Evolutionary conservation across 2,113 vertebrate species (phyloP).

Genomic region (Meriones unguiculatus): DNA sequence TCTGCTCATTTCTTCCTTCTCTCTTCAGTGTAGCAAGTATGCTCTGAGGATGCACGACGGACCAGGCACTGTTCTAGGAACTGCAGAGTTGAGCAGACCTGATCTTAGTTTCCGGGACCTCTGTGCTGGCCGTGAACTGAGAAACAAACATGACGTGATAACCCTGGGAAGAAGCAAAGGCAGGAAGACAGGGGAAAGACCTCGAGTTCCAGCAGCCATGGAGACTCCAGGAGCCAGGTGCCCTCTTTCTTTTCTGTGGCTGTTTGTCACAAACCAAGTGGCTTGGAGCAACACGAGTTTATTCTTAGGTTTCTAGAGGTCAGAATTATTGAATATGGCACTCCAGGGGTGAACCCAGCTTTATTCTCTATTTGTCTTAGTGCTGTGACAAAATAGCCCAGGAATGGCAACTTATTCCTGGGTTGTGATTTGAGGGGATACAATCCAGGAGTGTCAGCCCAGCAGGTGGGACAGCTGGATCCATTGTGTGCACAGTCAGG

Average conservation of each 20-base stretch:
- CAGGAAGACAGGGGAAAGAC: no score
- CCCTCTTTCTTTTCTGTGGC: neutral
- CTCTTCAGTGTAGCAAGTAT: neutral
- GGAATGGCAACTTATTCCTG: neutral
- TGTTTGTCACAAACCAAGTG: neutral
- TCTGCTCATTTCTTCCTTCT: neutral
- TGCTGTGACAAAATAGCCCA: neutral
- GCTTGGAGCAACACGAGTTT: neutral
- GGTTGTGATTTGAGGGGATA: neutral
- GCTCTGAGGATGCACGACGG: neutral
- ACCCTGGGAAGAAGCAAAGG: neutral
- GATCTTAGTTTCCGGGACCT: neutral
- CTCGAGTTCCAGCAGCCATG: neutral
- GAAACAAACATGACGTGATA: neutral
- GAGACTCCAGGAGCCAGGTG: neutral
- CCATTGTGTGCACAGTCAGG: neutral
- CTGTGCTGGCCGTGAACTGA: fast-evolving
- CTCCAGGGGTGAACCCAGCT: neutral
- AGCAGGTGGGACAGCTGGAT: neutral
- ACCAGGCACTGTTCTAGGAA: neutral
- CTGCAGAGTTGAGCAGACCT: neutral
- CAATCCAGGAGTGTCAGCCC: neutral
- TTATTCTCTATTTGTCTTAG: neutral
- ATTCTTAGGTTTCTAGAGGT: neutral
- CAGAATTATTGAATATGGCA: neutral